Evolutionary conservation across 2,797 vertebrate species (phyloP), one percentile per base, ranked within the genome.

Genomic region (Squalus acanthias): DNA sequence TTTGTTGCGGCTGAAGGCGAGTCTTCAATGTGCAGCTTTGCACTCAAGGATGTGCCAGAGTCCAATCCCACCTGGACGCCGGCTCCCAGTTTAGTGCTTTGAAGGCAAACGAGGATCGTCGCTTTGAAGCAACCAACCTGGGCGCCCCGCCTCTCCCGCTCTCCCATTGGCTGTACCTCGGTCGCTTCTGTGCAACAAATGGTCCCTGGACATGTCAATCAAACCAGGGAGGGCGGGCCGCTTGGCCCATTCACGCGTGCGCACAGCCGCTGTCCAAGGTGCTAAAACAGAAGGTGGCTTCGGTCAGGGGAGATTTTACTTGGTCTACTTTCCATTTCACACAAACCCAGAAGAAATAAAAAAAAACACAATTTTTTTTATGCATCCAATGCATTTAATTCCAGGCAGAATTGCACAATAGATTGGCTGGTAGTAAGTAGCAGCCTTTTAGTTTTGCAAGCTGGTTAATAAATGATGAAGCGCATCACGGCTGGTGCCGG

Each of bases 241-340:
- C 13, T 17, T 3, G 10, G 39, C 46, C 0, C 10, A 4, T 0
- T 13, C 0, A 22, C 39, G 92, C 17, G 17, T 95, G 93, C 65
- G 70, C 46, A 15, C 50, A 8, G 26, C 63, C 6, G 33, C 94
- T 95, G 46, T 95, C 94, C 94, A 60, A 15, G 94, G 94, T 95
- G 94, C 94, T 95, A 70, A 95, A 95, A 17, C 26, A 46, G 24
- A 33, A 76, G 10, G 24, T 94, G 88, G 10, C 92, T 94, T 94
- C 46, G 24, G 9, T 8, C n/a, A n/a, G 10, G 70, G 15, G 10
- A 39, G 29, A 22, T 24, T 57, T 57, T 57, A 57, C 5, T 57
- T 57, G 5, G 2, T 57, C 53, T 57, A 39, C 53, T 57, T 57
- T 57, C 2, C 53, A 57, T 57, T 5, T 57, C 53, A 57, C 39